These are phyloP conservation scores for Megalopta genalis DNA, from an alignment of 1,140 invertebrate species.

Conservation along the genomic window DNA sequence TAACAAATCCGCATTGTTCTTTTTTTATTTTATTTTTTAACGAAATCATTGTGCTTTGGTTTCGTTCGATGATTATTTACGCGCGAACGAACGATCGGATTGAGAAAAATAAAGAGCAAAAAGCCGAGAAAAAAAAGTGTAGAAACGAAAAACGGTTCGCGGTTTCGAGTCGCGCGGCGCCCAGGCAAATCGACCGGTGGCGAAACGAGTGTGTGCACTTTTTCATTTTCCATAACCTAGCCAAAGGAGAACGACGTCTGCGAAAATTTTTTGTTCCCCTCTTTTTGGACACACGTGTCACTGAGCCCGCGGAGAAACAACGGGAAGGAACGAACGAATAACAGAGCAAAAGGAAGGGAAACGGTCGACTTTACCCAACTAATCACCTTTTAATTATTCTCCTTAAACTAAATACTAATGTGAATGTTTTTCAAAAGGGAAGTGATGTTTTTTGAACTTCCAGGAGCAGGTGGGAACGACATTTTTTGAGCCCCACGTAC, in stretches of 20 bases:
- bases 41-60: neutral
- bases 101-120: neutral
- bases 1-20: neutral
- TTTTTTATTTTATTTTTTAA: no score
- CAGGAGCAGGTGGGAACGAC: slow-evolving; percentile 81
- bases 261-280: slow-evolving; percentile 9
- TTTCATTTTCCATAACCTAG: slow-evolving; percentile 52
- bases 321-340: slow-evolving; percentile 54
- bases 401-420: slow-evolving; percentile 66
- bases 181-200: neutral
- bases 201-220: slow-evolving; percentile 51
- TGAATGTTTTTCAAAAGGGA: slow-evolving; percentile 80
- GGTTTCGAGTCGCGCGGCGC: slow-evolving; percentile 10
- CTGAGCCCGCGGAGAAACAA: slow-evolving; percentile 54
- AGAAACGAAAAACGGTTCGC: neutral
- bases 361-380: slow-evolving; percentile 48
- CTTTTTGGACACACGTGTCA: slow-evolving; percentile 61
- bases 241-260: slow-evolving; percentile 47
- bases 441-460: slow-evolving; percentile 81
- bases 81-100: neutral
- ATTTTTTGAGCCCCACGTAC: slow-evolving; percentile 80
- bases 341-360: slow-evolving; percentile 54
- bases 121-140: no score
- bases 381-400: slow-evolving; percentile 63
- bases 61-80: neutral